Conservation (phyloP, 2,888 invertebrate genomes). For the Drosophila phalerata region DNA sequence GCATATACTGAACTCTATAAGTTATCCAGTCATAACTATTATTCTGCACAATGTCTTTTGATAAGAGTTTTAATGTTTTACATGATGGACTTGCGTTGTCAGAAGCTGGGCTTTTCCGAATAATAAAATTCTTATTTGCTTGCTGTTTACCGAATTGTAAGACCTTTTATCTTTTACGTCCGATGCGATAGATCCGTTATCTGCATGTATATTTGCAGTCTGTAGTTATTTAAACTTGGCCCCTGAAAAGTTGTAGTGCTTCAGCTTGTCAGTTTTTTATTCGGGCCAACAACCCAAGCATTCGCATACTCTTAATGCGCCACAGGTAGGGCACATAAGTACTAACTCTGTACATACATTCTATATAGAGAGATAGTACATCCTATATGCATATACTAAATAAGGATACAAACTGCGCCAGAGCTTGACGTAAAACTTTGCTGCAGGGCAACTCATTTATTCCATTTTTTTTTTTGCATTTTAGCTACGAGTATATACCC, state of each 20-base stretch:
- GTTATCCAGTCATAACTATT: background rate
- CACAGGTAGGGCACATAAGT: slow-evolving; percentile 47
- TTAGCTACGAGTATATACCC: slow-evolving; percentile 18
- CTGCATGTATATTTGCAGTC: slow-evolving; percentile 1
- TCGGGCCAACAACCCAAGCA: slow-evolving; percentile 26
- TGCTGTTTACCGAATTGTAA: slow-evolving; percentile 46
- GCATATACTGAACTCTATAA: background rate
- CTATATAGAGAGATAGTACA: slow-evolving; percentile 27
- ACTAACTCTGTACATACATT: slow-evolving; percentile 26
- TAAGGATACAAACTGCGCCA: slow-evolving; percentile 32
- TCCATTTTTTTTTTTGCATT: slow-evolving; percentile 10
- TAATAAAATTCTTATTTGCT: slow-evolving; percentile 57
- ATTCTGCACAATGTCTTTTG: background rate
- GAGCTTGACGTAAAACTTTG: slow-evolving; percentile 58
- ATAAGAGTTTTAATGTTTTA: background rate
- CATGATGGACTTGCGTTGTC: slow-evolving; percentile 11
- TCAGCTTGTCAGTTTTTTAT: slow-evolving; percentile 24
- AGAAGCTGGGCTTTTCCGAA: slow-evolving; percentile 24
- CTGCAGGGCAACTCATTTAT: slow-evolving; percentile 14
- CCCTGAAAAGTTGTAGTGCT: slow-evolving; percentile 39
- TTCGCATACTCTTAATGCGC: slow-evolving; percentile 30
- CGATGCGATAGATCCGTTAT: slow-evolving; percentile 17
- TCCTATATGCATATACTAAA: slow-evolving; percentile 13
- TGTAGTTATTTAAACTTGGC: slow-evolving; percentile 59
- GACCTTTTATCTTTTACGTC: slow-evolving; percentile 42